A percentile compares a stretch with the other conserved stretches of the same genome.
phyloP scores from a whole-genome alignment of 2,113 vertebrate species.

The Caretta caretta region DNA sequence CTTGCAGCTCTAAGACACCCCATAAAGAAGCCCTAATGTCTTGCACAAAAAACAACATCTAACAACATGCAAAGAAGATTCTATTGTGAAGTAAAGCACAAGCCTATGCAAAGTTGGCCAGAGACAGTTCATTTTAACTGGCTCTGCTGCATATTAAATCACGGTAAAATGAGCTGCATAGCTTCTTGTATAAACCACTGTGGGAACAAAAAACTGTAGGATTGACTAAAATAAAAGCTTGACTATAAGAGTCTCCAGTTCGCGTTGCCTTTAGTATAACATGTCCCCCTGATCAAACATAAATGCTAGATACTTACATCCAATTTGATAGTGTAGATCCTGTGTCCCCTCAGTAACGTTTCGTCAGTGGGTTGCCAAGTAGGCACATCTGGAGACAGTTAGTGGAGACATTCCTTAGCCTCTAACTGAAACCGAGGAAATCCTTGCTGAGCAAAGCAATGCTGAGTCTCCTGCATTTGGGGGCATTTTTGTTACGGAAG shows the following conservation, averaged over 20 bases:
- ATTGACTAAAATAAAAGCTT: not conserved
- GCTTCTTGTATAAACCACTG: accelerated
- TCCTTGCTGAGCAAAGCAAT: not conserved
- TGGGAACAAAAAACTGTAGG: accelerated
- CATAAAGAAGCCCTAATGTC: not conserved
- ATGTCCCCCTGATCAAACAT: accelerated
- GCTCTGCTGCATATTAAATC: accelerated
- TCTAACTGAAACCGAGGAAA: not conserved
- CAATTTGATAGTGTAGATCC: not conserved
- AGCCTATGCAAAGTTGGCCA: not conserved
- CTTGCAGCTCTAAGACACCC: not conserved
- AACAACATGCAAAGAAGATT: not conserved
- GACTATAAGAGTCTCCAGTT: accelerated
- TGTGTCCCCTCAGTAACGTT: not conserved
- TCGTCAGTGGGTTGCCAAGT: slow-evolving; percentile 44
- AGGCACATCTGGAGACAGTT: slow-evolving; percentile 70
- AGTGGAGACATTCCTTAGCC: slow-evolving; percentile 60
- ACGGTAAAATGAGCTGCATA: accelerated
- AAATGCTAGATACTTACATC: slow-evolving; percentile 37
- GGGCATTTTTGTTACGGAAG: accelerated
- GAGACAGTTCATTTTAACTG: not conserved
- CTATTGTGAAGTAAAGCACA: not conserved
- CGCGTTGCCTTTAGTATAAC: accelerated
- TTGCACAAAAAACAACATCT: not conserved
- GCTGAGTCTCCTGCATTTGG: accelerated